A percentile compares a stretch with the other conserved stretches of the same genome.
phyloP scores from a whole-genome alignment of 2,888 invertebrate genomes.

The Synergus itoensis region DNA sequence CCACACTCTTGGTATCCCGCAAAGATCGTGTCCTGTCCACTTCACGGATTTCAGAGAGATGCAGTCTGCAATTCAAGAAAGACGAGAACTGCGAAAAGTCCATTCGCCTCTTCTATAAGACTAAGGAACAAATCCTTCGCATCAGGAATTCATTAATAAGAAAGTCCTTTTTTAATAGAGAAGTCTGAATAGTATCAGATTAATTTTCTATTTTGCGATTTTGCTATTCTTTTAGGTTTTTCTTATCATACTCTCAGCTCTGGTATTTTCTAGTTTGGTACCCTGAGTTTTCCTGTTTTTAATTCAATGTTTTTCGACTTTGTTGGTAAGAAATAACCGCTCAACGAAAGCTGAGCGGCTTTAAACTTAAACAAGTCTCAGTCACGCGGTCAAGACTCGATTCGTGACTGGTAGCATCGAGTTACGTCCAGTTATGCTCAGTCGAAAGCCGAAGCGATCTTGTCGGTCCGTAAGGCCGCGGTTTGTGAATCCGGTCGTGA shows the following conservation, averaged over 20 bases:
- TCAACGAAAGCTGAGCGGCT: not conserved
- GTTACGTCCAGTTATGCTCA: conserved; percentile 43
- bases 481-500: not conserved
- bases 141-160: too few relatives aligned
- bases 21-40: conserved; percentile 56
- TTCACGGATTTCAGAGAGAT: conserved; percentile 43
- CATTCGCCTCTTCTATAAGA: too few relatives aligned
- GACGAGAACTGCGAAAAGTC: not conserved
- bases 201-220: too few relatives aligned
- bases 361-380: conserved; percentile 10
- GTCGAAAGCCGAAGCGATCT: not conserved
- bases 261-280: conserved; percentile 29
- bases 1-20: conserved; percentile 60
- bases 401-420: conserved; percentile 44
- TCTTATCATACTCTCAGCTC: not conserved
- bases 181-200: too few relatives aligned
- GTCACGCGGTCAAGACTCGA: conserved; percentile 12
- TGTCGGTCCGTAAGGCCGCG: not conserved
- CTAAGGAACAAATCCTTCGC: too few relatives aligned
- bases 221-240: too few relatives aligned
- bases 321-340: not conserved
- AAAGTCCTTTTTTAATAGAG: too few relatives aligned
- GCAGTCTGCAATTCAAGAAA: not conserved
- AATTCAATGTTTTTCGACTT: not conserved
- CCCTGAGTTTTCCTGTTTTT: not conserved